phyloP scores from a whole-genome alignment of 1,140 invertebrate species.

The Orchestia grillus region DNA sequence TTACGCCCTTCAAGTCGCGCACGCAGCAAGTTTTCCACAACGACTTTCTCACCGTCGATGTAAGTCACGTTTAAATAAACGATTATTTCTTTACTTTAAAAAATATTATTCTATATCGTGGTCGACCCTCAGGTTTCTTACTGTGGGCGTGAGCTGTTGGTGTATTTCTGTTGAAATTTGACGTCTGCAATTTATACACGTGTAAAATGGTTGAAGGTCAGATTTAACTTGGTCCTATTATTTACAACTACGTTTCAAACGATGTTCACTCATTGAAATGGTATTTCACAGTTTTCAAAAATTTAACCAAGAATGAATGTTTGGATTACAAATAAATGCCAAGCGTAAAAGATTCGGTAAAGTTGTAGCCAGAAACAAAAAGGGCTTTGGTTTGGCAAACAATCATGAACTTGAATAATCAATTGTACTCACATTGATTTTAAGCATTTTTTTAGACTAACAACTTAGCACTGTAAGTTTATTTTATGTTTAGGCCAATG shows the following conservation, averaged over 20 bases:
- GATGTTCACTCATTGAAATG: background rate
- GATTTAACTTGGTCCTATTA: background rate
- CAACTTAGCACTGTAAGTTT: background rate
- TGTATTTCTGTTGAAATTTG: background rate
- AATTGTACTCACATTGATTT: background rate
- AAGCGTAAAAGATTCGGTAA: background rate
- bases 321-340: background rate
- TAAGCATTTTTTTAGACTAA: background rate
- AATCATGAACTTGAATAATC: background rate
- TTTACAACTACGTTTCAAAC: background rate
- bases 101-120: too few relatives aligned
- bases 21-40: slow-evolving; percentile 68
- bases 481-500: background rate
- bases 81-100: too few relatives aligned
- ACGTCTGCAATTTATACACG: background rate
- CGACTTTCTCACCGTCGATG: slow-evolving; percentile 68
- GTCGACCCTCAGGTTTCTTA: background rate
- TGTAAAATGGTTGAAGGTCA: background rate
- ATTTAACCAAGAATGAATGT: background rate
- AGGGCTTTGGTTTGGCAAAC: background rate
- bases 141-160: background rate
- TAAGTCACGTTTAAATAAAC: slow-evolving; percentile 61
- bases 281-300: background rate
- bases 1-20: slow-evolving; percentile 67
- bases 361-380: background rate